Evolutionary conservation across 2,797 vertebrate genomes (phyloP).

Genomic region (Acrocephalus scirpaceus): DNA sequence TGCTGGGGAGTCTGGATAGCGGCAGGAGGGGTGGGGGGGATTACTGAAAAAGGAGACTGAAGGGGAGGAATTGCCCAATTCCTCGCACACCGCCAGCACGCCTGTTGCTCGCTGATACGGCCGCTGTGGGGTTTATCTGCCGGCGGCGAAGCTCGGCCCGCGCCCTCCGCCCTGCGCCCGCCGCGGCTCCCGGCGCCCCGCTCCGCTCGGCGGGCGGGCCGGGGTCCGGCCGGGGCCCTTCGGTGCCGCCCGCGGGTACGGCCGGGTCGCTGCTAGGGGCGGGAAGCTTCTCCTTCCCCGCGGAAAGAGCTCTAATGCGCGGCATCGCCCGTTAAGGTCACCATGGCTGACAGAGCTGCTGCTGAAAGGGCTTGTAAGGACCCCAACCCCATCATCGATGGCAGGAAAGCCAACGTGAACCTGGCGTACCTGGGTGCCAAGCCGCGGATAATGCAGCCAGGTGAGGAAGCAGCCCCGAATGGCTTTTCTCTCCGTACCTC

Average conservation of each 20-base stretch:
- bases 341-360: constrained; percentile 96
- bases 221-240: background rate
- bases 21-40: background rate
- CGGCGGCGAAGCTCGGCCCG: background rate
- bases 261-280: background rate
- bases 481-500: background rate
- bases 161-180: background rate
- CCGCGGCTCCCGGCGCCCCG: background rate
- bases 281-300: background rate
- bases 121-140: constrained; percentile 4
- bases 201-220: background rate
- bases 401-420: constrained; percentile 98
- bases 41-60: background rate
- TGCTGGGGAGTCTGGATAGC: background rate
- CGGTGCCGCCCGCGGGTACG: background rate
- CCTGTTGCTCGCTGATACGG: constrained; percentile 54
- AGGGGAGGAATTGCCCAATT: background rate
- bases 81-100: background rate
- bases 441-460: constrained; percentile 97
- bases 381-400: constrained; percentile 98
- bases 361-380: constrained; percentile 97
- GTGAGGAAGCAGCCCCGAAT: constrained; percentile 70
- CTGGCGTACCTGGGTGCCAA: constrained; percentile 97
- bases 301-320: constrained; percentile 27
- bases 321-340: constrained; percentile 84